Conservation (phyloP, 2,888 invertebrate genomes). For the Hesperia comma region DNA sequence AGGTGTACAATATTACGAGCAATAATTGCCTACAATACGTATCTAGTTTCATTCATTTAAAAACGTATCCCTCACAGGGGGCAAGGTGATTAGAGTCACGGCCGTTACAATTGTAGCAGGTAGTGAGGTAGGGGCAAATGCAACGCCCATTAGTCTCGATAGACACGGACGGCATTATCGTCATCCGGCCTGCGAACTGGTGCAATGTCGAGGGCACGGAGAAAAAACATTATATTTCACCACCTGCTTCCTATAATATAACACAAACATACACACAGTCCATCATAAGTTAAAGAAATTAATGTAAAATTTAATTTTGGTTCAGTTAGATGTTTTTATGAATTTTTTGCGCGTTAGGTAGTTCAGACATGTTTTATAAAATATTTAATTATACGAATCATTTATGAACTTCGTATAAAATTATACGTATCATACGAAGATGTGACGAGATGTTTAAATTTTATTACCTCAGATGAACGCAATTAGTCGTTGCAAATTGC, state of each 20-base stretch:
- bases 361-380: too few relatives aligned
- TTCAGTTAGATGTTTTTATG: too few relatives aligned
- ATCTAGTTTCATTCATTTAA: conserved; percentile 34
- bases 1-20: conserved; percentile 28
- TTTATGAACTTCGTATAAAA: too few relatives aligned
- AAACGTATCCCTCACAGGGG: conserved; percentile 48
- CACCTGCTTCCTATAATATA: neutral
- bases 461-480: neutral
- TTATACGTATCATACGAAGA: too few relatives aligned
- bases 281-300: too few relatives aligned
- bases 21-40: conserved; percentile 38
- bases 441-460: too few relatives aligned
- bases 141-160: conserved; percentile 61
- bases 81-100: conserved; percentile 76
- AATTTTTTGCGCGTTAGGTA: too few relatives aligned
- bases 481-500: neutral
- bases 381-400: too few relatives aligned
- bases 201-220: conserved; percentile 72
- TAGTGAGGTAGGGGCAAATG: conserved; percentile 70
- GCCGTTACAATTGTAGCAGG: conserved; percentile 66
- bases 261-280: too few relatives aligned
- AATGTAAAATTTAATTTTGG: too few relatives aligned
- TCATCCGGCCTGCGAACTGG: conserved; percentile 63
- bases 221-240: neutral
- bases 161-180: conserved; percentile 63